A percentile compares a stretch with the other conserved stretches of the same genome.
Conservation (phyloP, 2,113 vertebrate species). For the Abramis brama region DNA sequence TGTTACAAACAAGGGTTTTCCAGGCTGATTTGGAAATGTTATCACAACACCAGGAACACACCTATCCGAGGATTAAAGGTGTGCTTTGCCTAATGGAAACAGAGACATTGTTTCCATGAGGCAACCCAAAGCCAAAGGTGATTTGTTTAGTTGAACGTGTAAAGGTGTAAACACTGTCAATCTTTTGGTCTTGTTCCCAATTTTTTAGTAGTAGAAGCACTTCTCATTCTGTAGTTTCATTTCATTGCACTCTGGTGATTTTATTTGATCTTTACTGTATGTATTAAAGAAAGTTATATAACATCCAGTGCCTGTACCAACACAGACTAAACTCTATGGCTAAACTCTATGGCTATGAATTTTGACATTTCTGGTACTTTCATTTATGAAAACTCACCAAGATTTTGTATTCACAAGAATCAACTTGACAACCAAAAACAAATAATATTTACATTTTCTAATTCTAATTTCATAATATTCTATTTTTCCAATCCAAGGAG, state of each 20-base stretch:
- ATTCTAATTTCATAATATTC: too few relatives aligned
- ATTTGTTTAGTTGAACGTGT: background rate
- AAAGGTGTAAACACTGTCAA: background rate
- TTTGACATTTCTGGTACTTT: background rate
- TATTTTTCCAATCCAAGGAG: background rate
- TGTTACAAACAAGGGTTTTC: background rate
- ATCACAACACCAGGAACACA: background rate
- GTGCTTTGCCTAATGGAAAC: conserved; percentile 2
- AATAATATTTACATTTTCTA: too few relatives aligned
- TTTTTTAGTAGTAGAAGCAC: too few relatives aligned
- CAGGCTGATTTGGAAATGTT: background rate
- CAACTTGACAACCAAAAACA: too few relatives aligned
- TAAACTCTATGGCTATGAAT: too few relatives aligned
- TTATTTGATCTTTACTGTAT: background rate
- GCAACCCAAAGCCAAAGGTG: background rate
- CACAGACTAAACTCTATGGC: too few relatives aligned
- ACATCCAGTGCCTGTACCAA: background rate
- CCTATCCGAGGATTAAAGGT: background rate
- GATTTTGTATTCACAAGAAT: background rate
- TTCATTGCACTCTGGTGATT: background rate
- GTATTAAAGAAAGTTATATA: background rate
- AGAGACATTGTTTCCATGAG: background rate
- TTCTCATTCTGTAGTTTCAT: too few relatives aligned
- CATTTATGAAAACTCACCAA: background rate
- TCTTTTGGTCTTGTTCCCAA: too few relatives aligned